Base-by-base conservation (phyloP, 2,888 invertebrate genomes). In the Drosophila imparisetae region DNA sequence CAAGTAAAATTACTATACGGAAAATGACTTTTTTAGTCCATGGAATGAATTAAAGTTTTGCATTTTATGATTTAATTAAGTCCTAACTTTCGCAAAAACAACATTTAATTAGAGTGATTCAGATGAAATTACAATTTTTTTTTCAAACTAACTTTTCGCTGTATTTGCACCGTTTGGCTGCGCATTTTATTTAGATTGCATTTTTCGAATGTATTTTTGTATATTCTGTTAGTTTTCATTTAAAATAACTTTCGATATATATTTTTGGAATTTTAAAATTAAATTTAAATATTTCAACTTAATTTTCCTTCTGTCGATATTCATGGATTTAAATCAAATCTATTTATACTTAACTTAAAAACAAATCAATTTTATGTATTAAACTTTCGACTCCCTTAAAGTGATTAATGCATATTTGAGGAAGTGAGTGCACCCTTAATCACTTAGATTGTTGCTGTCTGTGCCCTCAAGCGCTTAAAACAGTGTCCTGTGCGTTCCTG, bases 381-480 rank as follows among this genome's bases (percentile, higher is more conserved):
- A 2, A 65, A 21, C 6, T 24, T 13, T 13, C 4, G 29, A 18
- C 7, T 36, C 32, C 13, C 7, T 49, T 24, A 59, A 34, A 60
- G 59, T 57, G 21, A 34, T 67, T 55, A n/a, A 24, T 38, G 40
- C 3, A 45, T 57, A 30, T 27, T 52, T 30, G 13, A 21, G 13
- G 15, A 67, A n/a, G 6, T 8, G 21, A 21, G 40, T 57, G 10
- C 10, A 29, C 24, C 24, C 45, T 29, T 18, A 2, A 18, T 49
- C 29, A 49, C 29, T 83, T 75, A 60, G 66, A 54, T 48, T 66
- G 55, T 48, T 64, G 59, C 57, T 61, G 85, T 83, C 86, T 86
- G 58, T 77, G 83, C 77, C 85, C 71, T 57, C 58, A 30, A 81
- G 85, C 81, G 68, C 21, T 42, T 42, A 6, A 30, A 42, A 57